phyloP scores from a whole-genome alignment of 1,140 invertebrate genomes.

The Plodia interpunctella region DNA sequence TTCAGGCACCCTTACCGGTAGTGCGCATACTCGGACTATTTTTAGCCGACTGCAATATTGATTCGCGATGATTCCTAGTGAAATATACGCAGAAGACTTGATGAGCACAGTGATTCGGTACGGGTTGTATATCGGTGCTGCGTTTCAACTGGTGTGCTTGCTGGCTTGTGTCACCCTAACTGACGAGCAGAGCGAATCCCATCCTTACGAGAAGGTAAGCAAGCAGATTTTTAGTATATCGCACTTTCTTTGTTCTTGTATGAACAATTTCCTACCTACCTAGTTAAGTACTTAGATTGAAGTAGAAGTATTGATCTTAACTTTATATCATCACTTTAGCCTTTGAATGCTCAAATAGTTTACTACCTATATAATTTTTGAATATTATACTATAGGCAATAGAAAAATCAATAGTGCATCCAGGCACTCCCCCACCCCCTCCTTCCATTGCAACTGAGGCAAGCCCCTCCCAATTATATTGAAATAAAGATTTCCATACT shows the following conservation, averaged over 20 bases:
- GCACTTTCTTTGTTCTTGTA: not conserved
- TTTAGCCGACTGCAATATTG: constrained; percentile 5
- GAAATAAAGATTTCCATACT: no score
- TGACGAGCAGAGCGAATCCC: constrained; percentile 58
- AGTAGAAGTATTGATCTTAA: no score
- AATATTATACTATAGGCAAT: no score
- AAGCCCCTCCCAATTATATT: no score
- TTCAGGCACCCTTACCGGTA: constrained; percentile 1
- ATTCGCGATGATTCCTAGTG: constrained; percentile 58
- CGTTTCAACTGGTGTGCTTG: constrained; percentile 83
- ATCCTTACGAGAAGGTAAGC: constrained; percentile 63
- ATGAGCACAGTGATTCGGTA: constrained; percentile 82
- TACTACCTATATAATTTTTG: no score
- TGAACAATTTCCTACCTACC: no score
- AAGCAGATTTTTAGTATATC: not conserved
- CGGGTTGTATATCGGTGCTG: constrained; percentile 82
- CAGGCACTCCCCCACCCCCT: no score
- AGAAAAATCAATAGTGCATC: no score
- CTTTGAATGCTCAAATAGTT: no score
- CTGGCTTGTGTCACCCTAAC: constrained; percentile 80
- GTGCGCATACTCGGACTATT: constrained; percentile 3
- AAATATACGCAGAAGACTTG: constrained; percentile 78
- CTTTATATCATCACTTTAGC: not conserved
- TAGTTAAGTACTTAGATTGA: no score
- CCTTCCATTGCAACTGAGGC: no score